Conservation (phyloP, 2,113 vertebrate genomes). For the Ctenomys sociabilis region DNA sequence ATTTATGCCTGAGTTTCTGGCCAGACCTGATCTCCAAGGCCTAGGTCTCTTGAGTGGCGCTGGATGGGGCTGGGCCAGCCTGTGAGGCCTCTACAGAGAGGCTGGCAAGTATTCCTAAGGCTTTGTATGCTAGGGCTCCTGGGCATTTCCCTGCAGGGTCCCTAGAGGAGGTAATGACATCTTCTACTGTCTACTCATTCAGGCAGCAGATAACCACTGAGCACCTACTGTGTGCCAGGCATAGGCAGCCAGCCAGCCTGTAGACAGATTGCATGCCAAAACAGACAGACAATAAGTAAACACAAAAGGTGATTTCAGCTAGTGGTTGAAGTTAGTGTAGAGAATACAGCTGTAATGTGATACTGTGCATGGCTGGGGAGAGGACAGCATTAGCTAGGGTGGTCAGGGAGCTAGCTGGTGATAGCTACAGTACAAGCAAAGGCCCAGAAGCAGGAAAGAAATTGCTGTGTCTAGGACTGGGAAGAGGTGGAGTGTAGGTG, state of each 20-base stretch:
- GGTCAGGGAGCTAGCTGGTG: neutral
- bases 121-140: neutral
- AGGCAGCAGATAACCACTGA: neutral
- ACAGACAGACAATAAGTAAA: neutral
- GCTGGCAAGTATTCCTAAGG: neutral
- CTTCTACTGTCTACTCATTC: neutral
- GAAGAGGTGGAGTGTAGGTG: neutral
- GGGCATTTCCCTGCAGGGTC: neutral
- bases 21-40: neutral
- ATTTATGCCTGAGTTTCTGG: neutral
- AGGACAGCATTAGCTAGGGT: neutral
- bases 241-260: neutral
- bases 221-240: neutral
- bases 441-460: conserved; percentile 35
- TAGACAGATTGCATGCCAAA: neutral
- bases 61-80: neutral
- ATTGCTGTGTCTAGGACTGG: neutral
- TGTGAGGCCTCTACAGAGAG: neutral
- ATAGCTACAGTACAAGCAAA: neutral
- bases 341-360: neutral
- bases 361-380: neutral
- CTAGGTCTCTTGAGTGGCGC: neutral
- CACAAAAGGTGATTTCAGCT: conserved; percentile 31
- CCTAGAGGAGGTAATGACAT: neutral
- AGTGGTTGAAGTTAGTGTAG: neutral